Percentiles rank a stretch among this genome's conserved stretches.
Evolutionary conservation across 53 echinoderm and acorn worm genomes (phyloP).

Genomic region (Mesocentrotus franciscanus): DNA sequence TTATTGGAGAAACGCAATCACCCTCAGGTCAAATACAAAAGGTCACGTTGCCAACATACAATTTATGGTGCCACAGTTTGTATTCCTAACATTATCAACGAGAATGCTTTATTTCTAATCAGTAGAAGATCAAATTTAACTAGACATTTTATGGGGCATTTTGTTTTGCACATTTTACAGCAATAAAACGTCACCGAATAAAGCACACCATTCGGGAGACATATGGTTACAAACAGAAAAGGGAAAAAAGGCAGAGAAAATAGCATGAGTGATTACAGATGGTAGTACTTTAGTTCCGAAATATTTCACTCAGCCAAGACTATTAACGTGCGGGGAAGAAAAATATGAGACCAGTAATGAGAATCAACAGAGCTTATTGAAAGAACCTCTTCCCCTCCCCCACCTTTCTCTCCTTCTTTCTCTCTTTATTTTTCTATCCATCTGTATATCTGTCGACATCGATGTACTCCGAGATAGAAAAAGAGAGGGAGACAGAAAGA

Average conservation of each 20-base stretch:
- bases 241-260: background rate
- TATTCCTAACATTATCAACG: background rate
- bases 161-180: constrained; percentile 20
- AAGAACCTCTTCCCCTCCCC: constrained; percentile 32
- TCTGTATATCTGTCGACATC: constrained; percentile 30
- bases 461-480: background rate
- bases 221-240: background rate
- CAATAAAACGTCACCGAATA: constrained; percentile 50
- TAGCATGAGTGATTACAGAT: constrained; percentile 46
- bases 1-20: background rate
- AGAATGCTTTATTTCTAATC: background rate
- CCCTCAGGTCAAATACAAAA: background rate
- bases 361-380: constrained; percentile 60
- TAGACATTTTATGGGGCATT: background rate
- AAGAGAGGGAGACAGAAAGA: background rate
- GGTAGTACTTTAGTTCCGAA: constrained; percentile 37
- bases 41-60: background rate
- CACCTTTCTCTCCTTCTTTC: constrained; percentile 21
- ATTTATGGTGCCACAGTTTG: background rate
- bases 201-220: background rate
- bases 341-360: constrained; percentile 59
- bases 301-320: constrained; percentile 60
- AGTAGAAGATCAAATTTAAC: background rate
- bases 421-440: background rate
- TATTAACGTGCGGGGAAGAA: constrained; percentile 57